phyloP scores from a whole-genome alignment of 1,140 invertebrate species.

The Lethocerus indicus region DNA sequence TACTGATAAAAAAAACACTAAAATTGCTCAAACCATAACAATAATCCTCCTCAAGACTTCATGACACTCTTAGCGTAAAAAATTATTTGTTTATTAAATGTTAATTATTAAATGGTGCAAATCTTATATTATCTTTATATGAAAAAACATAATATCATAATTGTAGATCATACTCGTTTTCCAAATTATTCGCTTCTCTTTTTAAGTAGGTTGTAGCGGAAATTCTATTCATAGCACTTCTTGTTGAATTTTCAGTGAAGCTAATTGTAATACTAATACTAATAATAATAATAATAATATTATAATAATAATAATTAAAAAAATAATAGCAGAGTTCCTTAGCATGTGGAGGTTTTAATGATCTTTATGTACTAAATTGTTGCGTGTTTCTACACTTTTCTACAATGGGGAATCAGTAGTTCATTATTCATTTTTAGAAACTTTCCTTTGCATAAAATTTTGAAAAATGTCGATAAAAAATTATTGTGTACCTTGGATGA shows the following conservation, averaged over 20 bases:
- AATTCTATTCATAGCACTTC: slow-evolving; percentile 8
- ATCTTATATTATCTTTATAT: not conserved
- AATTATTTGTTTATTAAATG: too few relatives aligned
- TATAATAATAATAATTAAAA: slow-evolving; percentile 5
- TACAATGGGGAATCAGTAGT: not conserved
- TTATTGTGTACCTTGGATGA: too few relatives aligned
- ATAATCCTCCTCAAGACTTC: slow-evolving; percentile 14
- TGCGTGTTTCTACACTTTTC: slow-evolving; percentile 10
- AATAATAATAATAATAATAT: too few relatives aligned
- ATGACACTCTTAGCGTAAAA: slow-evolving; percentile 4
- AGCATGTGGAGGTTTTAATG: not conserved
- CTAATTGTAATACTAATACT: too few relatives aligned
- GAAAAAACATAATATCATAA: too few relatives aligned
- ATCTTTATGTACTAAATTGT: slow-evolving; percentile 2
- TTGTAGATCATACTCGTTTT: too few relatives aligned
- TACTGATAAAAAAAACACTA: slow-evolving; percentile 10
- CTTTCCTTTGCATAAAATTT: too few relatives aligned
- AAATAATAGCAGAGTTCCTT: slow-evolving; percentile 8
- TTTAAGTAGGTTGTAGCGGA: slow-evolving; percentile 3
- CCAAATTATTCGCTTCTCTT: slow-evolving; percentile 8
- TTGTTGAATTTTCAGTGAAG: slow-evolving; percentile 6
- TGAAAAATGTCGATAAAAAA: too few relatives aligned
- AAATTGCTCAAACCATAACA: slow-evolving; percentile 15
- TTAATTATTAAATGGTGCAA: too few relatives aligned
- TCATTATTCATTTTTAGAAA: not conserved